Evolutionary conservation across 2,888 invertebrate species (phyloP), one percentile per base, ranked within the genome.

Genomic region (Diachrysia chrysitis): DNA sequence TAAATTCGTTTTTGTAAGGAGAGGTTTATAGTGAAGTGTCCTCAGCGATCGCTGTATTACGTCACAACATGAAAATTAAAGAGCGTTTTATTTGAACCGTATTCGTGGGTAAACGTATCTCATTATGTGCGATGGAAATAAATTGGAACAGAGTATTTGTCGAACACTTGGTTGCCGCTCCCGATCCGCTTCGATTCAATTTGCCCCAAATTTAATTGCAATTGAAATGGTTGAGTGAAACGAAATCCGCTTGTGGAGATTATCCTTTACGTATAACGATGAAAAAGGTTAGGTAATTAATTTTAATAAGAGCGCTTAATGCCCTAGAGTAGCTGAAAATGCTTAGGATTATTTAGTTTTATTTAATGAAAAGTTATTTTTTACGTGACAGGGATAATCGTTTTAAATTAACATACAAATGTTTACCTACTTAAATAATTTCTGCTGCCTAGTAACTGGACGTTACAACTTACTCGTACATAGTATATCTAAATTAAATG

Each of bases 181-280:
- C 83, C 88, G 89, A 91, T 90, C 88, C 89, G 85, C 81, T 87
- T 86, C 88, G 88, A 93, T 92, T 93, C 93, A 90, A 94, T 94
- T 93, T 90, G 87, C 83, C 86, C 91, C 88, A 90, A 93, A 92
- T 93, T 94, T 93, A 94, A 95, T 93, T 93, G 93, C 92, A 90
- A 92, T 90, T 86, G 92, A 90, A 92, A 89, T 87, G 88, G 87
- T 85, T 85, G 86, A 85, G 84, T 85, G 88, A 88, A 90, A 90
- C 87, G 90, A 90, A 92, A 91, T 87, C 90, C 87, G 90, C 85
- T 90, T 84, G 85, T 78, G 76, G 81, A 84, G 90, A 92, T 93
- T 89, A 93, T 89, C 87, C 82, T 79, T 82, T 83, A 76, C 73
- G 63, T 63, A 71, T 37, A 70, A 68, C 77, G 71, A 71, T 70